Evolutionary conservation across 2,888 invertebrate species (phyloP), one percentile per base, ranked within the genome.

Genomic region (Brachynemurus nebulosus): DNA sequence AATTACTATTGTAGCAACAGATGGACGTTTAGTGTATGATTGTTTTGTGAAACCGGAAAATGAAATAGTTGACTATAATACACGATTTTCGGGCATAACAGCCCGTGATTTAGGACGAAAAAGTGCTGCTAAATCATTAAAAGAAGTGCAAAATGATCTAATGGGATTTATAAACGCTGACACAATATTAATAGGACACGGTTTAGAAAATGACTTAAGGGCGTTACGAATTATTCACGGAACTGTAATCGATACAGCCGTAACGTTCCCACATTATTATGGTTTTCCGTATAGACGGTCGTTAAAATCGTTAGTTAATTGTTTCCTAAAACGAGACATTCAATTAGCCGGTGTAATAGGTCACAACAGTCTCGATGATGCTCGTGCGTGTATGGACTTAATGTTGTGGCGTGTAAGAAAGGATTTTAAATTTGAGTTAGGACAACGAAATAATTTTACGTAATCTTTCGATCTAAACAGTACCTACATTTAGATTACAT

Each of bases 321-420:
- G 77, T 27, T 68, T 77, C 50, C 69, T 97, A 34, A 74, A 80
- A 40, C 78, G 81, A 48, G 79, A 81, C 48, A 95, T 98, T 45
- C 97, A 98, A 62, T 67, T 66, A 8, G 69, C 67, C 58, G 70
- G 70, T 54, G 77, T 67, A 39, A 66, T 68, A 20, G 86, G 92
- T 4, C 98, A 98, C 68, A 86, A 92, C 64, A 89, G 92, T 50
- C 72, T 80, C 46, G 97, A 98, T 64, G 98, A 98, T 63, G 92
- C 97, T 1, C 71, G 77, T 27, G 80, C 89, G 9, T 89, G 89
- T 52, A 76, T 96, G 68, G 88, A 96, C 57, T 68, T 98, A 40
- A 86, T 93, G 71, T 68, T 91, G 44, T 78, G 79, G 67, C 80
- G 80, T 60, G 70, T 90, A 18, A 71, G 72, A 45, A 70, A 72